phyloP scores from a whole-genome alignment of 2,888 invertebrate species.

The Chaitophorus viminalis region DNA sequence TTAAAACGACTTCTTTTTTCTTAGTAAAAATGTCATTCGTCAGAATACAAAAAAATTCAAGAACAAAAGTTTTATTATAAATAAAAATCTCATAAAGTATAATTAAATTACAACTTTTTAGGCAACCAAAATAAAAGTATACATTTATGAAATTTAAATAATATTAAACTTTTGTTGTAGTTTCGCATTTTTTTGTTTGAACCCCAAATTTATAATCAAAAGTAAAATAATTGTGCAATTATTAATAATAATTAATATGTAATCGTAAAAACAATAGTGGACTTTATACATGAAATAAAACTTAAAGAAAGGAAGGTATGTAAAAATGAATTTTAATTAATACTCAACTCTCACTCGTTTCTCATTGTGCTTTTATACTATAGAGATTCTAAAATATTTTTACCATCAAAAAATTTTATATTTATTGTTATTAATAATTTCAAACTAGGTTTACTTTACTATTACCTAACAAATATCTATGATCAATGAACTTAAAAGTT shows the following conservation, averaged over 20 bases:
- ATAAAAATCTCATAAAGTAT: slow-evolving; percentile 4
- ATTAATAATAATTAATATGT: too few relatives aligned
- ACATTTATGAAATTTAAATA: not conserved
- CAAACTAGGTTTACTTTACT: too few relatives aligned
- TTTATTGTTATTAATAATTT: not conserved
- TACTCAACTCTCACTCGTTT: too few relatives aligned
- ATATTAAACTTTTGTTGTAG: not conserved
- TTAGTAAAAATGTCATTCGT: not conserved
- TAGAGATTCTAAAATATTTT: not conserved
- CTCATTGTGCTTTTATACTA: too few relatives aligned
- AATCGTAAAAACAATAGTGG: not conserved
- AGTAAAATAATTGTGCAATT: not conserved
- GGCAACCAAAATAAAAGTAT: not conserved
- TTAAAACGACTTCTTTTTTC: not conserved
- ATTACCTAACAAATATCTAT: too few relatives aligned
- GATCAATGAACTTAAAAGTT: too few relatives aligned
- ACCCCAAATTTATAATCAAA: not conserved
- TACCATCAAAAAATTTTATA: not conserved
- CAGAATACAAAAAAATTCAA: not conserved
- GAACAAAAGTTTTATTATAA: not conserved
- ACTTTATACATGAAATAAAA: not conserved
- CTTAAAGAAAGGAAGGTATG: too few relatives aligned
- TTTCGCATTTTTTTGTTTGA: not conserved
- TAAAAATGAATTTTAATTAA: too few relatives aligned
- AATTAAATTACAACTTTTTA: not conserved